Evolutionary conservation across 2,797 vertebrate species (phyloP).

Genomic region (Ceyx erithaca): DNA sequence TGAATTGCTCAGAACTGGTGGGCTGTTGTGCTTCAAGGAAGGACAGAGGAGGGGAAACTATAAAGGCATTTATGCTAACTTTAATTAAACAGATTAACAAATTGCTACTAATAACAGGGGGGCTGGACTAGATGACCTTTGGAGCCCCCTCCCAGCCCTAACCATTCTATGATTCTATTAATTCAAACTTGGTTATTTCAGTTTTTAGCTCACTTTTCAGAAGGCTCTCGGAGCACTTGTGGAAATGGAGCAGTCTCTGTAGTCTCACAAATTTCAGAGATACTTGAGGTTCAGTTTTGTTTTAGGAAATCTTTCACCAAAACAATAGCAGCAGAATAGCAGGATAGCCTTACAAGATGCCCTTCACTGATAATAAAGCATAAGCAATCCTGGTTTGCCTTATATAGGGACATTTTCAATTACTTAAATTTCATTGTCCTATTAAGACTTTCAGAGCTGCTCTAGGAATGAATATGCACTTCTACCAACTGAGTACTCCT

Average conservation of each 20-base stretch:
- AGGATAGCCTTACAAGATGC: neutral
- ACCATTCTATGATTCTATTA: neutral
- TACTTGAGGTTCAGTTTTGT: neutral
- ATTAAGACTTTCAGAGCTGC: neutral
- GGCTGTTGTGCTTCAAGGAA: neutral
- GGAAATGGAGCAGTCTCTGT: neutral
- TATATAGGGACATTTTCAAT: neutral
- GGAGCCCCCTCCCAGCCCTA: no score
- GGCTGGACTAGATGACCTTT: no score
- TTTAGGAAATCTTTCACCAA: constrained; percentile 4
- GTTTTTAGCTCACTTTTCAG: neutral
- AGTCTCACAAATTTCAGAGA: neutral
- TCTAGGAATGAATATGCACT: neutral
- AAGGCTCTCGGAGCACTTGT: neutral
- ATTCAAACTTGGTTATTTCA: neutral
- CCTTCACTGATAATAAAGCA: neutral
- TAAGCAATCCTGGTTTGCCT: neutral
- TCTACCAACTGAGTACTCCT: neutral
- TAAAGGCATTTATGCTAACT: neutral
- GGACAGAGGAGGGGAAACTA: neutral
- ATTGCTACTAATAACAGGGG: neutral
- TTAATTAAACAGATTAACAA: neutral
- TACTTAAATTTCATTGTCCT: neutral
- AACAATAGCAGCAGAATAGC: neutral
- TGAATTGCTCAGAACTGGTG: neutral